Conservation (phyloP, 2,797 vertebrate genomes). For the Hylomyscus alleni region DNA sequence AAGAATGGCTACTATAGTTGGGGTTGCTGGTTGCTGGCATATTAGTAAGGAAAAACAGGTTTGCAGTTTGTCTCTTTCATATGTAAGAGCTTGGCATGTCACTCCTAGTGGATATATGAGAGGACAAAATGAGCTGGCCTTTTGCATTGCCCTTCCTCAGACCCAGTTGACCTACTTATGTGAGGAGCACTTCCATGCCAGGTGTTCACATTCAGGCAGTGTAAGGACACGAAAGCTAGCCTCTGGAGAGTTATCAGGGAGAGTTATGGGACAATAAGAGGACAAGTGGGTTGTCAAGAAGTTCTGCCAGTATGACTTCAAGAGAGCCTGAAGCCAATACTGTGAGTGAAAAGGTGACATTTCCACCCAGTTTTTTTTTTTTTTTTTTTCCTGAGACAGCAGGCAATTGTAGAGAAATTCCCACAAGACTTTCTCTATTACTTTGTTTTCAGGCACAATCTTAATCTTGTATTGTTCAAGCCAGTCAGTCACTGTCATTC, state of each 20-base stretch:
- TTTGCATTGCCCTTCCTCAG: neutral
- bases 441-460: constrained; percentile 66
- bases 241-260: neutral
- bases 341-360: constrained; percentile 79
- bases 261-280: neutral
- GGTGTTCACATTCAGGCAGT: neutral
- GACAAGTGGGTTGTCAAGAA: neutral
- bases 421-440: constrained; percentile 71
- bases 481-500: constrained; percentile 81
- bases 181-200: no score
- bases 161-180: neutral
- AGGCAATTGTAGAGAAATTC: constrained; percentile 73
- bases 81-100: neutral
- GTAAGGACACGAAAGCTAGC: neutral
- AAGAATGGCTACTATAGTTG: neutral
- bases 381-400: constrained; percentile 43
- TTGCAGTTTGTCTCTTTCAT: neutral
- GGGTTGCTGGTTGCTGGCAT: neutral
- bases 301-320: constrained; percentile 57
- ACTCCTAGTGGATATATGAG: neutral
- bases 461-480: constrained; percentile 80
- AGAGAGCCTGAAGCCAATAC: constrained; percentile 63
- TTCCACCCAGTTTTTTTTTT: constrained; percentile 33
- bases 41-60: neutral
- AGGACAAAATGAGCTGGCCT: neutral